Evolutionary conservation across 2,113 vertebrate genomes (phyloP), one percentile per base, ranked within the genome.

Genomic region (Riparia riparia): DNA sequence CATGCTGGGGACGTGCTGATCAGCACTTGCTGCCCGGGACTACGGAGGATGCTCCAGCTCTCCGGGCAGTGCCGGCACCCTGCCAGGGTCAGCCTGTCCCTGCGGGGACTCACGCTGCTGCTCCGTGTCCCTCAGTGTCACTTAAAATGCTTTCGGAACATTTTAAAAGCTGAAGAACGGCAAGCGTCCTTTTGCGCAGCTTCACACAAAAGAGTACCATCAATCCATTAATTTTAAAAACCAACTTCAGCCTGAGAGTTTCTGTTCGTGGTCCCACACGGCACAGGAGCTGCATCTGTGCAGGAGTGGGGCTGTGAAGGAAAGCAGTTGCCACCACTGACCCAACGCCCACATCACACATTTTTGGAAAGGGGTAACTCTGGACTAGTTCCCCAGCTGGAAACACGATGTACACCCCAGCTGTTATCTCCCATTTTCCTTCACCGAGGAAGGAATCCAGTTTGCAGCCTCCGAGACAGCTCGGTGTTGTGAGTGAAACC

Each of bases 151-250:
- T 37, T 79, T 31, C 14, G 32, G 51, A 7, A 17, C 4, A 1
- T 28, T 58, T 79, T 61, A 49, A 26, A 39, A 76, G 53, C 44
- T 31, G 22, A 44, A 31, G 37, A n/a, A 14, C 18, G 14, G 17
- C 3, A 0, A 42, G 14, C 0, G 0, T 74, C 42, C 17, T 79
- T 63, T 82, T 41, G 14, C 0, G 0, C 17, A 68, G 80, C n/a
- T 50, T 61, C 31, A 26, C 5, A 0, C 61, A 47, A 54, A 20
- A 22, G 2, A 21, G 12, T 15, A 3, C 8, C 11, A 10, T 12
- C 0, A 0, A 28, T 58, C 44, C 14, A 25, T 5, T 18, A 10
- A 28, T 78, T 70, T 74, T 14, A 45, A 73, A 86, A 83, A 34
- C 7, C 17, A 66, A 11, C 41, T 56, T 81, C 5, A 74, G 31